Evolutionary conservation across 2,888 invertebrate genomes (phyloP), one percentile per base, ranked within the genome.

Genomic region (Coleophora flavipennella): DNA sequence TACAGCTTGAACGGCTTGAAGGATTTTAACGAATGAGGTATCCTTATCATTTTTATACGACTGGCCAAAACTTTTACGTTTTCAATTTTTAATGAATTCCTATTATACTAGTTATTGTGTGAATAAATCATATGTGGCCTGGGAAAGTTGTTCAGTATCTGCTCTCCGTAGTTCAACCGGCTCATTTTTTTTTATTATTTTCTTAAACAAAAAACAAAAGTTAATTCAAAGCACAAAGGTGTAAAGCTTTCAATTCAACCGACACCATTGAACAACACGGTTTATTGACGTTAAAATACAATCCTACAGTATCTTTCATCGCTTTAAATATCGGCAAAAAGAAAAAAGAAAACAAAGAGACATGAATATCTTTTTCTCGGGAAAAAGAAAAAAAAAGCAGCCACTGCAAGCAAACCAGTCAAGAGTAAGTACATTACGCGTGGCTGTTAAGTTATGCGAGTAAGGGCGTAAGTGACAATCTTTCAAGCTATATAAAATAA

Each of bases 391-490:
- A 42, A 41, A 39, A 48, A 49, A 49, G 43, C 40, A 43, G 50
- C 49, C 44, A 43, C 43, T 41, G 42, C 34, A 51, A 20, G 6
- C 20, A 20, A 51, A 56, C 55, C 53, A 49, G 57, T 56, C 43
- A 46, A 44, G 38, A 32, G 36, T 39, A 40, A 53, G 56, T 58
- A 58, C 53, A 48, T 54, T 56, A 56, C 56, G 57, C 57, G 56
- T 56, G 56, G 50, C 55, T 4, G 8, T 13, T 14, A 20, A 9
- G 31, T 3, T 3, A 14, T n/a, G 27, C 4, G 8, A 12, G 32
- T 45, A 48, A 49, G 45, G 43, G 43, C 37, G 49, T 39, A 42
- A 47, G 38, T 34, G 12, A 31, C 44, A 40, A 42, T 36, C 34
- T 39, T 26, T 40, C 29, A 32, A 6, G 29, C 20, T 31, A 40